A percentile compares a stretch with the other conserved stretches of the same genome.
Evolutionary conservation across 2,888 invertebrate genomes (phyloP).

Genomic region (Ophraella communa): DNA sequence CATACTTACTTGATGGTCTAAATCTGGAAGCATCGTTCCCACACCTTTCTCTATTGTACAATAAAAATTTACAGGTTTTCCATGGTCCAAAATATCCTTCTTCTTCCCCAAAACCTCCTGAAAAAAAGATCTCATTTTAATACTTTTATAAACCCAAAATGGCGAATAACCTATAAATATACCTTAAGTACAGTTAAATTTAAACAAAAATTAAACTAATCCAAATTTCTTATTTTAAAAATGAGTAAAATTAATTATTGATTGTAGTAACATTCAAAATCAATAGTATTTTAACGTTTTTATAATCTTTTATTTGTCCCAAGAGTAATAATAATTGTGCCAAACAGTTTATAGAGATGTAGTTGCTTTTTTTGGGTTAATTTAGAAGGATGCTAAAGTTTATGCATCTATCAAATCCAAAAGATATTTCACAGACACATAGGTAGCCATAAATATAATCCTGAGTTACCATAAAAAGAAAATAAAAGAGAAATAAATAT

Average conservation of each 20-base stretch:
- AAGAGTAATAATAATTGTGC: neutral
- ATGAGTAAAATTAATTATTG: too few species aligned
- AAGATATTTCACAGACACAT: neutral
- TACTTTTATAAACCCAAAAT: too few species aligned
- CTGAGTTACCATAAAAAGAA: neutral
- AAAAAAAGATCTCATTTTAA: too few species aligned
- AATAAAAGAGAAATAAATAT: neutral
- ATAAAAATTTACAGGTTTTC: constrained; percentile 81
- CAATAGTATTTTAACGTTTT: too few species aligned
- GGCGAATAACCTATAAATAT: too few species aligned
- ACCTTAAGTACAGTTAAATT: too few species aligned
- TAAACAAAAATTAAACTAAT: too few species aligned
- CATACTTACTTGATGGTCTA: constrained; percentile 75
- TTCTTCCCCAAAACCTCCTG: constrained; percentile 74
- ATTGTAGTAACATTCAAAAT: too few species aligned
- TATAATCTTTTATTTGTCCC: too few species aligned
- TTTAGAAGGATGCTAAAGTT: neutral
- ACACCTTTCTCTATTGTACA: constrained; percentile 84
- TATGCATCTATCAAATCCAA: neutral
- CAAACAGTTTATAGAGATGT: neutral
- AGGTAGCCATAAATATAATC: neutral
- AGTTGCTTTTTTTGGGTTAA: neutral
- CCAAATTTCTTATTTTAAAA: too few species aligned
- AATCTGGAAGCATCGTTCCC: constrained; percentile 77
- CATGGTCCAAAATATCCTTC: constrained; percentile 89